A percentile compares a stretch with the other conserved stretches of the same genome.
Conservation (phyloP, 1,140 invertebrate species). For the Paracyclopina nana region DNA sequence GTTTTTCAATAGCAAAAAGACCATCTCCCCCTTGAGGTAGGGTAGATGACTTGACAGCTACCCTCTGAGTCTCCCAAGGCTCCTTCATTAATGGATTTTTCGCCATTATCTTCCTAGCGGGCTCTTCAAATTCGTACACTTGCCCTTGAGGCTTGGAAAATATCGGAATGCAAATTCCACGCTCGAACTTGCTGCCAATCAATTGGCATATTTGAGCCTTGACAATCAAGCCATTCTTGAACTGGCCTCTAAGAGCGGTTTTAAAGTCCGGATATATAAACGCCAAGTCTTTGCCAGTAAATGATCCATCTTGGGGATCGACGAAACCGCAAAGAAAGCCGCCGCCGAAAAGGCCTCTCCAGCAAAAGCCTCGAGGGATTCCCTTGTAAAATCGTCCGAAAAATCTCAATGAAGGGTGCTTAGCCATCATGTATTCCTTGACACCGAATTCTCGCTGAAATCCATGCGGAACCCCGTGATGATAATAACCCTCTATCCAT, state of each 20-base stretch:
- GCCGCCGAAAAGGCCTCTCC: conserved; percentile 8
- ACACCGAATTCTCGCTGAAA: conserved; percentile 7
- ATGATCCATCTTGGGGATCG: not conserved
- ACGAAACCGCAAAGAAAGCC: conserved; percentile 5
- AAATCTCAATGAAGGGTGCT: not conserved
- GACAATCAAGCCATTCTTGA: conserved; percentile 4
- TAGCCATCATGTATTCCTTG: not conserved
- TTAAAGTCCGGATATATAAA: conserved; percentile 14
- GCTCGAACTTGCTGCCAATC: not conserved
- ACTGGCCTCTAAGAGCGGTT: not conserved
- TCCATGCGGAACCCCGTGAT: conserved; percentile 2
- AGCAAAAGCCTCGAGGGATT: conserved; percentile 11
- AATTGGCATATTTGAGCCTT: conserved; percentile 1
- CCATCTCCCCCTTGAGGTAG: conserved; percentile 13
- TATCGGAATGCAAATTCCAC: not conserved
- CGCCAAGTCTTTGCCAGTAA: not conserved
- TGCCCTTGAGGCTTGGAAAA: not conserved
- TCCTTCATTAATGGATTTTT: conserved; percentile 3
- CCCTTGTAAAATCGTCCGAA: conserved; percentile 5
- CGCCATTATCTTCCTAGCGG: not conserved
- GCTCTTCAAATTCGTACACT: not conserved
- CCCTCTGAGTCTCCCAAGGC: not conserved
- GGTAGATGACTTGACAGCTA: not conserved
- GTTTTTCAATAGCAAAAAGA: conserved; percentile 4
- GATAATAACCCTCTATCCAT: conserved; percentile 6